A percentile compares a stretch with the other conserved stretches of the same genome.
Evolutionary conservation across 2,797 vertebrate genomes (phyloP).

Genomic region (Jordanella pulchra): DNA sequence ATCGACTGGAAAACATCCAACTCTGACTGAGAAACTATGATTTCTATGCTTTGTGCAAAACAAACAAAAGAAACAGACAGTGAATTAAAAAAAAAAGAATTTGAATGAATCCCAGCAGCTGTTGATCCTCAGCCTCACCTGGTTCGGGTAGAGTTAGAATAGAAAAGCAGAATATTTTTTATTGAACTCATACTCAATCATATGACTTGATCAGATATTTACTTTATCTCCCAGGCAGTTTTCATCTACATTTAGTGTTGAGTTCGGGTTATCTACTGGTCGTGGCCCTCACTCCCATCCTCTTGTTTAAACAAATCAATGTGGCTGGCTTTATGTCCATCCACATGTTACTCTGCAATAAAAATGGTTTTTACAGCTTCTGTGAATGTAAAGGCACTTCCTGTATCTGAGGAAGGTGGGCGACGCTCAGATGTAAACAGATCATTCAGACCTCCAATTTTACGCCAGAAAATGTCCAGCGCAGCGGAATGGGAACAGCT

Average conservation of each 20-base stretch:
- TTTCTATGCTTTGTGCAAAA: too few species aligned
- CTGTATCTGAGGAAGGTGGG: conserved; percentile 5
- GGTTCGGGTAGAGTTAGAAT: too few species aligned
- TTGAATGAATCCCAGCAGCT: too few species aligned
- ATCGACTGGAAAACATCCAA: too few species aligned
- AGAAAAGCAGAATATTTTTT: not conserved
- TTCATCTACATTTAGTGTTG: not conserved
- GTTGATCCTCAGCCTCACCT: not conserved
- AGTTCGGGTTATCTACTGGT: not conserved
- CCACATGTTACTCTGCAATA: not conserved
- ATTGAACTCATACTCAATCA: not conserved
- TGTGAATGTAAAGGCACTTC: not conserved
- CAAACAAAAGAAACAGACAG: too few species aligned
- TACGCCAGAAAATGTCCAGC: not conserved
- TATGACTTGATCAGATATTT: not conserved
- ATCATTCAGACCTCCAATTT: not conserved
- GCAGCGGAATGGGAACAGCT: not conserved
- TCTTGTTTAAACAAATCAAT: not conserved
- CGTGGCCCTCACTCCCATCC: not conserved
- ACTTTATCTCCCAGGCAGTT: not conserved
- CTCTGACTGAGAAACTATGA: too few species aligned
- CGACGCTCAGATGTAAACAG: conserved; percentile 1
- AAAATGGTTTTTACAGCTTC: not conserved
- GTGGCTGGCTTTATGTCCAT: not conserved
- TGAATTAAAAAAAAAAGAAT: too few species aligned